A percentile compares a stretch with the other conserved stretches of the same genome.
These are phyloP conservation scores for Sialia sialis DNA, from an alignment of 2,113 vertebrate genomes.

Conservation along the genomic window DNA sequence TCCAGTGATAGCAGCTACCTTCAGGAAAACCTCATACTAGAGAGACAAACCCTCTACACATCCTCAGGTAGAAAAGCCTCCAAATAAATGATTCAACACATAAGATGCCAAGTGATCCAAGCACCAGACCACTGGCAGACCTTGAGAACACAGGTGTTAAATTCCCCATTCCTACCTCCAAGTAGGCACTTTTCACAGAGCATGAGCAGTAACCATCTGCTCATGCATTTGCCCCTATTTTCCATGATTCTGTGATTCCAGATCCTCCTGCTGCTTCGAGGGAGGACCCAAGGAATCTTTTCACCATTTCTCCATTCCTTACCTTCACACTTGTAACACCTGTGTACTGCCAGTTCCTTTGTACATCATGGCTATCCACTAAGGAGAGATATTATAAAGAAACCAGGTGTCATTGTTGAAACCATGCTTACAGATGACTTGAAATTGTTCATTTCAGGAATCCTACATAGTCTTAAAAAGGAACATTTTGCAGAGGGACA, in stretches of 20 bases:
- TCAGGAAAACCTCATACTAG: not conserved
- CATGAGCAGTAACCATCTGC: not conserved
- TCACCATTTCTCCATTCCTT: not conserved
- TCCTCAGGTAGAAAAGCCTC: not conserved
- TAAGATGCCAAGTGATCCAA: not conserved
- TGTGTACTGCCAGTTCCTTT: not conserved
- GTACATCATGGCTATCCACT: not conserved
- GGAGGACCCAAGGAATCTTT: not conserved
- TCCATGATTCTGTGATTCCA: not conserved
- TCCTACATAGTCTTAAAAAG: not conserved
- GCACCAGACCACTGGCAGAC: not conserved
- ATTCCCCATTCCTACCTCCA: not conserved
- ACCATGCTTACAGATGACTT: not conserved
- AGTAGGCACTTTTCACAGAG: not conserved
- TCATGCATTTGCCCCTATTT: not conserved
- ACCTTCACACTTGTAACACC: not conserved
- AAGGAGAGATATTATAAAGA: not conserved
- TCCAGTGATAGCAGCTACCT: not conserved
- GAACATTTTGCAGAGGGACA: not conserved
- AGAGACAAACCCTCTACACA: not conserved
- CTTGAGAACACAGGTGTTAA: not conserved
- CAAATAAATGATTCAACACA: not conserved
- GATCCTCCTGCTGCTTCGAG: not conserved
- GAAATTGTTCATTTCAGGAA: not conserved
- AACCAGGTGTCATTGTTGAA: not conserved